Conservation (phyloP, 2,797 vertebrate species). For the Hybognathus amarus region DNA sequence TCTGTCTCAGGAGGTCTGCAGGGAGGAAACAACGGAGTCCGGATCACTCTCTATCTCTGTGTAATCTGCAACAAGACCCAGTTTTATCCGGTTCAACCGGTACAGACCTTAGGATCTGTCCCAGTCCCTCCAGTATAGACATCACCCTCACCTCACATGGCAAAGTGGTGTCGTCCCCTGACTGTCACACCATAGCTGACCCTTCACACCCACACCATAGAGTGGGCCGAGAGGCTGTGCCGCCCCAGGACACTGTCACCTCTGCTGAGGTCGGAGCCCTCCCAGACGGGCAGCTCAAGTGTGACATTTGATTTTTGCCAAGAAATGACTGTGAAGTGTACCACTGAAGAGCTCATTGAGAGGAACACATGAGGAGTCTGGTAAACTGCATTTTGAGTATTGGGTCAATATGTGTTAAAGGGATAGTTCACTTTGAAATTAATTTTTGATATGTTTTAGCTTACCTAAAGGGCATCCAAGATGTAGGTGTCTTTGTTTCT, state of each 20-base stretch:
- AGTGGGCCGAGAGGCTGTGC: constrained; percentile 24
- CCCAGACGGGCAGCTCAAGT: constrained; percentile 85
- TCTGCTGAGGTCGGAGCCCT: constrained; percentile 79
- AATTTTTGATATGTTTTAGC: too few species aligned
- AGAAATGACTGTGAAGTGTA: constrained; percentile 97
- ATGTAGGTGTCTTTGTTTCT: too few species aligned
- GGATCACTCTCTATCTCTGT: constrained; percentile 82
- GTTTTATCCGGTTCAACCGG: constrained; percentile 48
- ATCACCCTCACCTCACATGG: constrained; percentile 77
- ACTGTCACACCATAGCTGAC: constrained; percentile 71
- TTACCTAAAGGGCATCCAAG: too few species aligned
- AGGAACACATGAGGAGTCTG: constrained; percentile 86
- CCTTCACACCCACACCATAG: constrained; percentile 54
- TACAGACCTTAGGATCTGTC: constrained; percentile 62
- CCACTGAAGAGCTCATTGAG: constrained; percentile 88
- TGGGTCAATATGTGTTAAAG: neutral
- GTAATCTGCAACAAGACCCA: constrained; percentile 81
- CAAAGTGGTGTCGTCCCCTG: constrained; percentile 74
- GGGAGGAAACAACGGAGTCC: constrained; percentile 86
- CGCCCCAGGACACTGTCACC: constrained; percentile 71
- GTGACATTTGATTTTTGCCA: constrained; percentile 97
- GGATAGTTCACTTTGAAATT: too few species aligned
- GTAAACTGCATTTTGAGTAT: constrained; percentile 60
- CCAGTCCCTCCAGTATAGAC: constrained; percentile 79
- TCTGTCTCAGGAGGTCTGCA: constrained; percentile 93